These are phyloP conservation scores for Lonchura striata DNA, from an alignment of 2,113 vertebrate genomes.

Conservation along the genomic window DNA sequence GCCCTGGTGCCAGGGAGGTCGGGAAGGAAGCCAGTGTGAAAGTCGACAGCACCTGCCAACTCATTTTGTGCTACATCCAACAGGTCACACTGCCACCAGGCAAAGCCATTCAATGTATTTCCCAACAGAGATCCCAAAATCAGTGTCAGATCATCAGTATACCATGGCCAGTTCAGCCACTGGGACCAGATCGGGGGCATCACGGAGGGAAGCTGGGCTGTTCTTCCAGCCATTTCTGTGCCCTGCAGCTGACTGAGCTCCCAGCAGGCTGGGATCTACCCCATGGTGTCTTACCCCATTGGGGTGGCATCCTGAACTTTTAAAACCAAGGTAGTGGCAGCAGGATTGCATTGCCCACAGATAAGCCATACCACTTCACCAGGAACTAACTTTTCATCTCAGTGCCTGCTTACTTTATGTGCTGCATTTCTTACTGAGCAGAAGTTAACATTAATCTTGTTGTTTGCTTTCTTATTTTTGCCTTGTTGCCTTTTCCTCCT, in stretches of 20 bases:
- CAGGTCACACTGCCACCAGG: not conserved
- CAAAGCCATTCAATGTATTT: not conserved
- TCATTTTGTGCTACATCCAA: not conserved
- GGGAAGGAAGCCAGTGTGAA: not conserved
- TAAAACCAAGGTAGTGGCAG: not conserved
- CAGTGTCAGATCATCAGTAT: fast-evolving
- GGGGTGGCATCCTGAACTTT: not conserved
- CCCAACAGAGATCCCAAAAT: not conserved
- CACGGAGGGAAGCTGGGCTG: not conserved
- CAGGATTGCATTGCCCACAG: not conserved
- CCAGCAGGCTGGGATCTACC: fast-evolving
- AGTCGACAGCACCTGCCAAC: not conserved
- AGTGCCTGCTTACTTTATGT: not conserved
- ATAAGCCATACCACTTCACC: not conserved
- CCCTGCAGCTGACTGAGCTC: not conserved
- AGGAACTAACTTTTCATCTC: not conserved
- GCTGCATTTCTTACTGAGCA: not conserved
- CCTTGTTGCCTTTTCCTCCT: not conserved
- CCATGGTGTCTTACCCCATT: not conserved
- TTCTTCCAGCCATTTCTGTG: fast-evolving
- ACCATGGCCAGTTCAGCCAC: fast-evolving
- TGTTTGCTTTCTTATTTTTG: not conserved
- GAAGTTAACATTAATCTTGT: not conserved
- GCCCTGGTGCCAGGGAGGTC: not conserved
- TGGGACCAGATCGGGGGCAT: fast-evolving